Percentiles rank a stretch among this genome's conserved stretches.
Conservation (phyloP, 2,888 invertebrate genomes). For the Synergus gifuensis region DNA sequence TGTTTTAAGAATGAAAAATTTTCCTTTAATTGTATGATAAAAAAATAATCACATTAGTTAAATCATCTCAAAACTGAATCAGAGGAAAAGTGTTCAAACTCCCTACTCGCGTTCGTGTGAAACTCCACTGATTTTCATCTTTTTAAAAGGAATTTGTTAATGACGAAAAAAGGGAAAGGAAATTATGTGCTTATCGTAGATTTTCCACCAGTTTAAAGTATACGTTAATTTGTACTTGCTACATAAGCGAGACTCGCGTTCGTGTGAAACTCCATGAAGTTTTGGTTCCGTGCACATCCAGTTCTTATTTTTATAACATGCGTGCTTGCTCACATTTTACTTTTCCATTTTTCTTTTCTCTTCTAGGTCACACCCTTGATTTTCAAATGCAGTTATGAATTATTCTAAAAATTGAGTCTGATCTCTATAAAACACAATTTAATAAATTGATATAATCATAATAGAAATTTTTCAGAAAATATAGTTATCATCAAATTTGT, state of each 20-base stretch:
- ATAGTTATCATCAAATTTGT: neutral
- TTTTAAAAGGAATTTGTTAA: slow-evolving; percentile 44
- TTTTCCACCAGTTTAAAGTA: neutral
- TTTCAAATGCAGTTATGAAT: slow-evolving; percentile 52
- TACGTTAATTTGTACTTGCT: neutral
- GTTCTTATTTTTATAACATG: slow-evolving; percentile 69
- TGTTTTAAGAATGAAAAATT: no score
- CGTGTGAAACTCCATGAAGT: slow-evolving; percentile 73
- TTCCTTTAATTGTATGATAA: no score
- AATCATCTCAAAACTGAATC: neutral
- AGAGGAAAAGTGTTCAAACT: neutral
- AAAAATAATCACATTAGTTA: neutral
- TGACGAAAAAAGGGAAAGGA: neutral
- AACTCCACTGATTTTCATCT: neutral
- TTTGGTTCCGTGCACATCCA: slow-evolving; percentile 76
- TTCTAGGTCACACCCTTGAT: slow-evolving; percentile 72
- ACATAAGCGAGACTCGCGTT: slow-evolving; percentile 52
- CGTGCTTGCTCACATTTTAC: slow-evolving; percentile 71
- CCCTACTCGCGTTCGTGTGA: no score
- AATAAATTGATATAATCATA: neutral
- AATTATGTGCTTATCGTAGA: neutral
- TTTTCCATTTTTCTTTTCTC: slow-evolving; percentile 72
- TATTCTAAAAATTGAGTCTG: slow-evolving; percentile 2
- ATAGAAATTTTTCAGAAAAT: neutral
- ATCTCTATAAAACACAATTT: neutral